Conservation (phyloP, 2,888 invertebrate species). For the Psylliodes chrysocephalus region DNA sequence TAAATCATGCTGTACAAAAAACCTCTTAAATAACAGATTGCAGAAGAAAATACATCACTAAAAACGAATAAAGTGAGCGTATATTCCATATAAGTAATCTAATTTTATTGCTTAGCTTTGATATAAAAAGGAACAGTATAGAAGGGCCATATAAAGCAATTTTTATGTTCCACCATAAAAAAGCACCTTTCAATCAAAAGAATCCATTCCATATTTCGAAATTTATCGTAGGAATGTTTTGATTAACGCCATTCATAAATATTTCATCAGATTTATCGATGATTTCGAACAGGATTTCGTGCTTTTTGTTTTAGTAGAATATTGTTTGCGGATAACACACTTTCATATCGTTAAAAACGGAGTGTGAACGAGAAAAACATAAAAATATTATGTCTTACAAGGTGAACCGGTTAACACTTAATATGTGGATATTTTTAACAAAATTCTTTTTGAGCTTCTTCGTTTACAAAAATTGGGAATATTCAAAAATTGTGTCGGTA, state of each 20-base stretch:
- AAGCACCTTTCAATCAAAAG: conserved; percentile 20
- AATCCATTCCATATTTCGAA: neutral
- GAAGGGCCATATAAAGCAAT: conserved; percentile 8
- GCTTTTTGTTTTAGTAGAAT: too few species aligned
- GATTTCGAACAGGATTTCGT: too few species aligned
- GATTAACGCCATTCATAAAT: conserved; percentile 24
- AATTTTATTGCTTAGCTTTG: conserved; percentile 21
- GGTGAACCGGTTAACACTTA: too few species aligned
- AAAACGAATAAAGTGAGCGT: conserved; percentile 16
- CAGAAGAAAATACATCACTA: conserved; percentile 2
- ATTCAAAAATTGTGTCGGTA: too few species aligned
- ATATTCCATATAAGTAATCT: conserved; percentile 20
- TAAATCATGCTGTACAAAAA: neutral
- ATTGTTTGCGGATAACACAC: too few species aligned
- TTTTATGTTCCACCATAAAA: conserved; percentile 16
- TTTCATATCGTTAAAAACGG: too few species aligned
- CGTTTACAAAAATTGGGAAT: too few species aligned
- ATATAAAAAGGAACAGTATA: conserved; percentile 12
- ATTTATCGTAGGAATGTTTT: conserved; percentile 15
- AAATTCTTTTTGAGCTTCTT: too few species aligned
- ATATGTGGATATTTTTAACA: too few species aligned
- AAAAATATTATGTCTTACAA: too few species aligned
- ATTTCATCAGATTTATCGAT: conserved; percentile 2
- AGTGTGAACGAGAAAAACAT: too few species aligned
- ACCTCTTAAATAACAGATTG: conserved; percentile 16